These are phyloP conservation scores for Ploceus nigricollis DNA, from an alignment of 2,113 vertebrate species.

Conservation along the genomic window DNA sequence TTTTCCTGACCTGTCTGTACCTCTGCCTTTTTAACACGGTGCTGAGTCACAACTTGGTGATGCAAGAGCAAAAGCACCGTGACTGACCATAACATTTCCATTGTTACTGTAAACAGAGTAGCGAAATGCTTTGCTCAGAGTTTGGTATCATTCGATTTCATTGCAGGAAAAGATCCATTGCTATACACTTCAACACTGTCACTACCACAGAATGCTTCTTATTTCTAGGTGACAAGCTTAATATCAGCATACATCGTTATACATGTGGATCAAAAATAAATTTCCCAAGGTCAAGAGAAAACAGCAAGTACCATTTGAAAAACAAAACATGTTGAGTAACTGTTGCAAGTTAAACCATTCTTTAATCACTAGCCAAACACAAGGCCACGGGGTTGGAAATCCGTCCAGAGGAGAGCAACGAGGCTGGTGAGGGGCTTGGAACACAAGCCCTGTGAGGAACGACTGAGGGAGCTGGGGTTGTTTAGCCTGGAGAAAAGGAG, in stretches of 20 bases:
- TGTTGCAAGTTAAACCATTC: background rate
- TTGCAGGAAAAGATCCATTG: background rate
- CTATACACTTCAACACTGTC: background rate
- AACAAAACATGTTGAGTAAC: background rate
- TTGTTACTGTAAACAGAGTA: background rate
- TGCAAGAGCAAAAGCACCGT: background rate
- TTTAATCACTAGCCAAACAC: background rate
- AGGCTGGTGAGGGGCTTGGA: background rate
- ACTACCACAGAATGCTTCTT: background rate
- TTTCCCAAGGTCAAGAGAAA: background rate
- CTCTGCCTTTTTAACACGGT: background rate
- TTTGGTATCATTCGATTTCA: background rate
- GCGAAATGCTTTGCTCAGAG: background rate
- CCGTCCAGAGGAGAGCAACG: background rate
- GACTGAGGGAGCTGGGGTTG: background rate
- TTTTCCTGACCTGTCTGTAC: background rate
- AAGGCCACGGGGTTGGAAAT: background rate
- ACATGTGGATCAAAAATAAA: background rate
- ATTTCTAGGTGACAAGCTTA: background rate
- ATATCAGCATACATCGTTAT: accelerated
- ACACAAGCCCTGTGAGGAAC: background rate
- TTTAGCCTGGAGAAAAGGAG: background rate
- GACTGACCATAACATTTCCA: background rate
- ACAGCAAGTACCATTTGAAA: background rate
- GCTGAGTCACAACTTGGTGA: background rate